Percentiles rank a stretch among this genome's conserved stretches.
Conservation (phyloP, 1,140 invertebrate species). For the Parasteatoda tepidariorum region DNA sequence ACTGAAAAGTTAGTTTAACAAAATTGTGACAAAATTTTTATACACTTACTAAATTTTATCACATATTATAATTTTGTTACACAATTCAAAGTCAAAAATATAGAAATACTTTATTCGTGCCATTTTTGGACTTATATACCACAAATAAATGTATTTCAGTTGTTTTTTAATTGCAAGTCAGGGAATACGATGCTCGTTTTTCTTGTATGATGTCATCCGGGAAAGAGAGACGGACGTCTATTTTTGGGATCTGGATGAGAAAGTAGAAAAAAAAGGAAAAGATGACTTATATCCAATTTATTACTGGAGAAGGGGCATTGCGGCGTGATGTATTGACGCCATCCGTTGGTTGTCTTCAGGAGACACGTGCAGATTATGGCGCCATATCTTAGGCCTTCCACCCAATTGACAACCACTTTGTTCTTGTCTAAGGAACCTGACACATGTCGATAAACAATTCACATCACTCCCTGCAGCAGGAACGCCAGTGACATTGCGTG, state of each 20-base stretch:
- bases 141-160: neutral
- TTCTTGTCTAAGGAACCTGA: conserved; percentile 28
- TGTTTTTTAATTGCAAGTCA: neutral
- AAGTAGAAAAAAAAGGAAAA: neutral
- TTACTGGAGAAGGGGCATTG: neutral
- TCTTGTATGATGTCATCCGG: neutral
- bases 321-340: conserved; percentile 21
- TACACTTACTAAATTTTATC: too few relatives aligned
- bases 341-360: conserved; percentile 7
- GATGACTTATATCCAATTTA: conserved; percentile 4
- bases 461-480: neutral
- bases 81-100: neutral
- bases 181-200: neutral
- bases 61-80: too few relatives aligned
- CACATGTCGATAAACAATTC: conserved; percentile 41
- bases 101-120: neutral
- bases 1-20: too few relatives aligned
- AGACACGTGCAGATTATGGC: conserved; percentile 39
- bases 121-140: neutral
- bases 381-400: conserved; percentile 20
- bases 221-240: neutral
- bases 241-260: neutral
- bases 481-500: too few relatives aligned
- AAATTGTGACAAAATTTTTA: too few relatives aligned
- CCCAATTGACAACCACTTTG: conserved; percentile 35